phyloP scores from a whole-genome alignment of 2,113 vertebrate species.

The Rattus rattus region DNA sequence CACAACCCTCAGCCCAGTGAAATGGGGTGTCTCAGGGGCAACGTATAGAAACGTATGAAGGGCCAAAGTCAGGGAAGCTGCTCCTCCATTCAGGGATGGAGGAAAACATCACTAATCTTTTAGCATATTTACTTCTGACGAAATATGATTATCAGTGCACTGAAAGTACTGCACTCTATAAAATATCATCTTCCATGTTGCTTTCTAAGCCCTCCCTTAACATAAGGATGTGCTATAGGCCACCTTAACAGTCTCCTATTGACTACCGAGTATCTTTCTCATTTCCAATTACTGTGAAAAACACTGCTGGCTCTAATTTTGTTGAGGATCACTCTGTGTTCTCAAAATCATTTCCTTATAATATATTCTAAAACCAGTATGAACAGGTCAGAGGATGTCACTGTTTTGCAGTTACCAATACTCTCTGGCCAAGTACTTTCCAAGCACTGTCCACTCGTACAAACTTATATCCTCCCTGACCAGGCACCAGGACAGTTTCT shows the following conservation, averaged over 20 bases:
- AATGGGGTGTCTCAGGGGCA: background rate
- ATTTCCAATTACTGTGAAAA: background rate
- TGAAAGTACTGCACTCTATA: background rate
- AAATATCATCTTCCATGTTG: background rate
- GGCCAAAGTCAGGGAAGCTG: background rate
- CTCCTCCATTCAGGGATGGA: background rate
- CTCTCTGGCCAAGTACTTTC: background rate
- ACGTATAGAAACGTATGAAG: background rate
- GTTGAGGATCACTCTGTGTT: background rate
- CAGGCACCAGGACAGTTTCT: background rate
- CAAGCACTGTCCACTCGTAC: background rate
- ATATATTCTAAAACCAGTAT: background rate
- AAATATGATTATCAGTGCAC: background rate
- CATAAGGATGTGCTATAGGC: background rate
- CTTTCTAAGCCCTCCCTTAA: background rate
- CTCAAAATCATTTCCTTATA: conserved; percentile 21
- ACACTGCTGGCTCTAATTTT: background rate
- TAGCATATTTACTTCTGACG: background rate
- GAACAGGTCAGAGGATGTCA: background rate
- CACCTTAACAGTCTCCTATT: background rate
- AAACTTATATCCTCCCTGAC: background rate
- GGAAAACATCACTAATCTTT: background rate
- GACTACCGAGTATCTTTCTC: background rate
- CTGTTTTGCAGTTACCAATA: background rate
- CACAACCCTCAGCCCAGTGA: background rate